A percentile compares a stretch with the other conserved stretches of the same genome.
These are phyloP conservation scores for Tipula vernalis DNA, from an alignment of 2,888 invertebrate genomes.

Conservation along the genomic window DNA sequence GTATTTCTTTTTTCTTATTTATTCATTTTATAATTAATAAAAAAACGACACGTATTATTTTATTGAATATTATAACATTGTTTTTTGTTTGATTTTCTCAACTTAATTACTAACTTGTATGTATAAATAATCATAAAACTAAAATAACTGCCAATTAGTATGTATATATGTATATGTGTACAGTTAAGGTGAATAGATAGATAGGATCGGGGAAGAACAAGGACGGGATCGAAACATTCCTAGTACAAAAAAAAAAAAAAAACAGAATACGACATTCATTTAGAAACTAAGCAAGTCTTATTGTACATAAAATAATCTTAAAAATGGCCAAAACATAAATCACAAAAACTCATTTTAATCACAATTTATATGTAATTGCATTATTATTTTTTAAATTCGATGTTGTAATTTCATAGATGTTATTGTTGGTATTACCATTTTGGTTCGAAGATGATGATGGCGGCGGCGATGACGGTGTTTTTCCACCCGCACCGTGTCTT, in stretches of 20 bases:
- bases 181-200: not conserved
- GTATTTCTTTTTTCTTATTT: not conserved
- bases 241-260: not conserved
- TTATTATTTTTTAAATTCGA: conserved; percentile 7
- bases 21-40: not conserved
- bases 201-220: not conserved
- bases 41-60: not conserved
- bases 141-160: not conserved
- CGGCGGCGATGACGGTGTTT: not conserved
- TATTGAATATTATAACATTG: not conserved
- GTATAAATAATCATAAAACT: not conserved
- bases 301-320: not conserved
- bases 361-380: conserved; percentile 8
- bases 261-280: not conserved
- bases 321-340: not conserved
- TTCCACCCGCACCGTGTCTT: not conserved
- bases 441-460: not conserved
- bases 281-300: not conserved
- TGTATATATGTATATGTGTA: not conserved
- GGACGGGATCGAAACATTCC: not conserved
- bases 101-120: not conserved
- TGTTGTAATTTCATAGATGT: conserved; percentile 8
- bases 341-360: not conserved
- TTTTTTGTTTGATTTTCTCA: not conserved
- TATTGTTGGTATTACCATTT: not conserved